phyloP scores from a whole-genome alignment of 2,888 invertebrate species.

The Drosophila gaucha region DNA sequence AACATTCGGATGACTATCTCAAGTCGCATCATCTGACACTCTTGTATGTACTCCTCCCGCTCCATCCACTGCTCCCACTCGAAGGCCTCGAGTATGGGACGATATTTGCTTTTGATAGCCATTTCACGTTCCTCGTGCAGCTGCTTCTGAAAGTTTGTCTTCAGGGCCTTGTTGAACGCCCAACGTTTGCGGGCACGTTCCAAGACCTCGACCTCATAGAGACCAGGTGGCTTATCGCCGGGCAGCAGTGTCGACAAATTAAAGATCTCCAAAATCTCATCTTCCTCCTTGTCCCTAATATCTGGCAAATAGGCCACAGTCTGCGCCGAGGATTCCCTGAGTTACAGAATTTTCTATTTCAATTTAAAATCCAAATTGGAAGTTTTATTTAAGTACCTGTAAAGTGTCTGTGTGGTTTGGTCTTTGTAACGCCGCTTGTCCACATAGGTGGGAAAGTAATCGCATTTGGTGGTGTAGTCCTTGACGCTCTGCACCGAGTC shows the following conservation, averaged over 20 bases:
- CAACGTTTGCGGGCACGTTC: slow-evolving; percentile 89
- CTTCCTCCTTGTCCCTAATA: slow-evolving; percentile 55
- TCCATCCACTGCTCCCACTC: slow-evolving; percentile 94
- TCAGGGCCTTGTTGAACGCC: slow-evolving; percentile 87
- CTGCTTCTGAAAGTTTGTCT: slow-evolving; percentile 85
- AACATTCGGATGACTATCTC: slow-evolving; percentile 86
- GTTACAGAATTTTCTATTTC: no score
- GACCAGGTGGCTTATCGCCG: slow-evolving; percentile 78
- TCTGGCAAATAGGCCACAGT: slow-evolving; percentile 82
- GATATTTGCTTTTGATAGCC: slow-evolving; percentile 83
- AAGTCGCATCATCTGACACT: slow-evolving; percentile 89
- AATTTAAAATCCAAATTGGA: no score
- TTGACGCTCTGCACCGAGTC: slow-evolving; percentile 39
- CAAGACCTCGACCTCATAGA: slow-evolving; percentile 86
- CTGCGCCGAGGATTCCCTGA: slow-evolving; percentile 84
- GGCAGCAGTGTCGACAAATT: slow-evolving; percentile 76
- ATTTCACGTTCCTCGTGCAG: slow-evolving; percentile 86
- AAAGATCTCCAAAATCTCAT: slow-evolving; percentile 78
- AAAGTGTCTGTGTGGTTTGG: slow-evolving; percentile 82
- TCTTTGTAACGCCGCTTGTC: slow-evolving; percentile 62
- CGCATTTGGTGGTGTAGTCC: slow-evolving; percentile 53
- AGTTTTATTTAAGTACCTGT: slow-evolving; percentile 64
- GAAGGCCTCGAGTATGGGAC: slow-evolving; percentile 90
- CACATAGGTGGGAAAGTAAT: slow-evolving; percentile 50
- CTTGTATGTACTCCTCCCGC: slow-evolving; percentile 91